A percentile compares a stretch with the other conserved stretches of the same genome.
Evolutionary conservation across 2,888 invertebrate species (phyloP).

Genomic region (Phaedon cochleariae): DNA sequence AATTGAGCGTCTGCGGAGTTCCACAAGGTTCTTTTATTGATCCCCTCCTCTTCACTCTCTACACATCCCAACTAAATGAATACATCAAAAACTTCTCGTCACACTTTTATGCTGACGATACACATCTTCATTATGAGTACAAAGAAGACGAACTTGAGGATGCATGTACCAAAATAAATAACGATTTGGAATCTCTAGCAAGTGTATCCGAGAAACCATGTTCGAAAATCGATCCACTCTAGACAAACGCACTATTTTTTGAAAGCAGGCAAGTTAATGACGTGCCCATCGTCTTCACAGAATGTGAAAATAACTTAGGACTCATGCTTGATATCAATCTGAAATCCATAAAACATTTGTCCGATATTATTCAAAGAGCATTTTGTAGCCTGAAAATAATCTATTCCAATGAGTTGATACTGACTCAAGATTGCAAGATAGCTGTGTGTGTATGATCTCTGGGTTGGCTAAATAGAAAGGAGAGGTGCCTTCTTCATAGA

Average conservation of each 20-base stretch:
- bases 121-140: not conserved
- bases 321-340: not conserved
- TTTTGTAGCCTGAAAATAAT: constrained; percentile 10
- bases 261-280: not conserved
- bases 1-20: too few relatives aligned
- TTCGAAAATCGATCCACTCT: not conserved
- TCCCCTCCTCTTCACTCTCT: not conserved
- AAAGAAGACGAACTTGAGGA: not conserved
- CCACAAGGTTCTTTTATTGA: not conserved
- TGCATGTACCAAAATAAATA: not conserved
- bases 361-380: not conserved
- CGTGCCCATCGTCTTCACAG: not conserved
- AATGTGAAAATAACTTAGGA: not conserved
- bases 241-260: not conserved
- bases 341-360: not conserved
- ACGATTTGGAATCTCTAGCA: not conserved
- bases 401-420: not conserved
- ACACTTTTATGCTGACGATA: not conserved
- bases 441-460: not conserved
- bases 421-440: not conserved
- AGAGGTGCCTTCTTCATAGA: not conserved
- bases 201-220: not conserved
- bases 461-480: not conserved
- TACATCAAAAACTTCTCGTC: not conserved
- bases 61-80: not conserved